Evolutionary conservation across 2,888 invertebrate species (phyloP).

Genomic region (Limenitis camilla): DNA sequence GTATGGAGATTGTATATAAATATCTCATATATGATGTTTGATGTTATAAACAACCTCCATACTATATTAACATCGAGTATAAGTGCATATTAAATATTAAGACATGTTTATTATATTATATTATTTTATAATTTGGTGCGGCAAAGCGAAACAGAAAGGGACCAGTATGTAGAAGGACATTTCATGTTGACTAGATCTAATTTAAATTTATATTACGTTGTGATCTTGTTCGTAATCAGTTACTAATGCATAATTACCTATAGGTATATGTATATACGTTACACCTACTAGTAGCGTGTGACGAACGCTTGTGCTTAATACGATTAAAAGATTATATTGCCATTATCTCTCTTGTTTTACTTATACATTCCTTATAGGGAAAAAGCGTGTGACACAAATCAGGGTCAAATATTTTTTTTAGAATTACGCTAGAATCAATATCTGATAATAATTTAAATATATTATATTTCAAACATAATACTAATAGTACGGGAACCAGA

Average conservation of each 20-base stretch:
- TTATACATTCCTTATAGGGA: constrained; percentile 21
- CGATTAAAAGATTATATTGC: constrained; percentile 56
- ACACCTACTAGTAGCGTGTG: constrained; percentile 30
- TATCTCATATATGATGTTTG: no score
- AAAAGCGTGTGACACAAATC: background rate
- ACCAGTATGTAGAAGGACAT: constrained; percentile 50
- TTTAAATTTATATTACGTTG: constrained; percentile 42
- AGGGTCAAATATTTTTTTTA: no score
- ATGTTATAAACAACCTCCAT: no score
- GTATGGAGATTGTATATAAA: no score
- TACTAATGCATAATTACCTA: constrained; percentile 51
- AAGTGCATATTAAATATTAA: constrained; percentile 1
- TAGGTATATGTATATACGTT: constrained; percentile 40
- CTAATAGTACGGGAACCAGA: no score
- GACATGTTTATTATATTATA: constrained; percentile 29
- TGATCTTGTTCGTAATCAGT: constrained; percentile 51
- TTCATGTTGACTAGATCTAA: constrained; percentile 35
- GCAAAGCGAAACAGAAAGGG: constrained; percentile 40
- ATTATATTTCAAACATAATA: no score
- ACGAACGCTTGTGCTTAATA: constrained; percentile 63
- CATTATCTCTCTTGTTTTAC: constrained; percentile 43
- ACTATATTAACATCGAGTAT: background rate
- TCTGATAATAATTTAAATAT: no score
- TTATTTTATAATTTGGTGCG: constrained; percentile 37
- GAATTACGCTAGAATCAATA: no score